Evolutionary conservation across 2,888 invertebrate genomes (phyloP), one percentile per base, ranked within the genome.

Genomic region (Byasa hedistus): DNA sequence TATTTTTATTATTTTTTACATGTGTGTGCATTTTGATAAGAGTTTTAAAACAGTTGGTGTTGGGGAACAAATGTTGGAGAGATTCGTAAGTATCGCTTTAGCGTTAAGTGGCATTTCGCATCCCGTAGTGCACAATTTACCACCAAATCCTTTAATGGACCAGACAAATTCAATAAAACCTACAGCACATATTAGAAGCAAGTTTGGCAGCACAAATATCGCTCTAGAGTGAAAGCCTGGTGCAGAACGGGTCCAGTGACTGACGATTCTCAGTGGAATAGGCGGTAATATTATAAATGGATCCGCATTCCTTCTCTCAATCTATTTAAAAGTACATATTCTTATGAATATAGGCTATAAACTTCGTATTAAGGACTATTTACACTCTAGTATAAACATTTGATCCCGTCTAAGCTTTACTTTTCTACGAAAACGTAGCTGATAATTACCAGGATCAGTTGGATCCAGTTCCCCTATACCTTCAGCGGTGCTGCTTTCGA

Each of bases 301-400:
- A 48, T 57, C 52, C 57, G n/a, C 56, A 65, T 48, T 44, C 44
- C 17, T 67, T 66, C 69, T 69, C 58, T 64, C 57, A 68, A 68
- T 70, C 71, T 72, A 72, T 73, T 70, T 74, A 71, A 73, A 77
- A 82, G 78, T 83, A 89, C 86, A 85, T 84, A 87, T 89, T 91
- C 91, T 91, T 91, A 91, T 91, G 91, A 91, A 78, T 76, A 78
- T 91, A 90, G 89, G 87, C 86, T 91, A 89, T 86, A 87, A 83
- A 80, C 81, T 85, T 86, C 80, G 82, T 78, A 73, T 80, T 79
- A 87, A 89, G 85, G 74, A 81, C 83, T 86, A 84, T 83, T 87
- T 82, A 76, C 87, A 86, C 81, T 81, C 76, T 86, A 86, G 83
- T 81, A 80, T 81, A 76, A 79, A 74, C 77, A 83, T 85, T 56